phyloP scores from a whole-genome alignment of 2,888 invertebrate genomes.

The Euplagia quadripunctaria region DNA sequence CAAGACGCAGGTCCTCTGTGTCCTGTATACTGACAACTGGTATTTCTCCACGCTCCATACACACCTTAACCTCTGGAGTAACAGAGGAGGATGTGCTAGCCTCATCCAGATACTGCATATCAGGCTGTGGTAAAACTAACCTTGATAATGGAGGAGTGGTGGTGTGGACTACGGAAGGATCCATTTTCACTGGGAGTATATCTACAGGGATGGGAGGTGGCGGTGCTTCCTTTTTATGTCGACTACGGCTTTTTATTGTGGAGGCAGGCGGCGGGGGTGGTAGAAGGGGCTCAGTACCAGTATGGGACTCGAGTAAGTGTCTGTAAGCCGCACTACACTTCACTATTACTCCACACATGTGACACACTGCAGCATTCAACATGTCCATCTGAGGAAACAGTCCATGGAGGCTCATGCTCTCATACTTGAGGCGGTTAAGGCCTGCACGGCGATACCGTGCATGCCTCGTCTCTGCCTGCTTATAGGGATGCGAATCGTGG shows the following conservation, averaged over 20 bases:
- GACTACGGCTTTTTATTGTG: slow-evolving; percentile 68
- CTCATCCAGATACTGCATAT: slow-evolving; percentile 76
- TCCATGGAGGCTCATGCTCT: slow-evolving; percentile 92
- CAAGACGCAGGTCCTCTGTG: slow-evolving; percentile 81
- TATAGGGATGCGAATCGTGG: slow-evolving; percentile 71
- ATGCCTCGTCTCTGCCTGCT: slow-evolving; percentile 59
- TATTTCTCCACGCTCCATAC: slow-evolving; percentile 80
- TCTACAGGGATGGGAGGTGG: slow-evolving; percentile 73
- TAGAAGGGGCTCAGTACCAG: slow-evolving; percentile 74
- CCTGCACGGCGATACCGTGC: slow-evolving; percentile 75
- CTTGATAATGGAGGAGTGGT: slow-evolving; percentile 77
- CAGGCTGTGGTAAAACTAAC: slow-evolving; percentile 78
- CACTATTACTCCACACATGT: slow-evolving; percentile 91
- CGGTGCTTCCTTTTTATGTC: slow-evolving; percentile 80
- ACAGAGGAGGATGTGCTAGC: slow-evolving; percentile 70
- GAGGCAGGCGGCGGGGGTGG: slow-evolving; percentile 81
- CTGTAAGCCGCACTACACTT: slow-evolving; percentile 93
- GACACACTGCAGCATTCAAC: slow-evolving; percentile 92
- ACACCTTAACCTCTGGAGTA: slow-evolving; percentile 78
- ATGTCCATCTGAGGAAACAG: slow-evolving; percentile 93
- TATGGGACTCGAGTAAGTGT: slow-evolving; percentile 89
- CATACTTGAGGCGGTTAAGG: slow-evolving; percentile 84
- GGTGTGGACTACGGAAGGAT: slow-evolving; percentile 73
- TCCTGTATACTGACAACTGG: slow-evolving; percentile 86
- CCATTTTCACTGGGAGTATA: slow-evolving; percentile 73